phyloP scores from a whole-genome alignment of 2,888 invertebrate species.

The Melanotus villosus region DNA sequence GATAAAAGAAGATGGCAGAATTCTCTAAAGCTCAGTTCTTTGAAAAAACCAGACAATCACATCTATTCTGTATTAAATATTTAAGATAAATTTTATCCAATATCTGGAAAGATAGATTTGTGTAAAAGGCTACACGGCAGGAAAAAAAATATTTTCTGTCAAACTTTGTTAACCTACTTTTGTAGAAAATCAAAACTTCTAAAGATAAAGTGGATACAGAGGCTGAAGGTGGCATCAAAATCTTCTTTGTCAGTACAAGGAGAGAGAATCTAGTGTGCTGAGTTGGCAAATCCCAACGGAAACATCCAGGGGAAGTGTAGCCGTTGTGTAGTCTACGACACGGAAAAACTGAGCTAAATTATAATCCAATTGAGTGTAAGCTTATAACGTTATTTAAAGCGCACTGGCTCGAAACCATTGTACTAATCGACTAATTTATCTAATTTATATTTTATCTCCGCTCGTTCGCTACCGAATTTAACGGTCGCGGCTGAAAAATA shows the following conservation, averaged over 20 bases:
- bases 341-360: constrained; percentile 18
- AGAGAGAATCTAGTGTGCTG: constrained; percentile 18
- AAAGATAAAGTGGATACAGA: neutral
- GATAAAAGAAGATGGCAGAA: too few relatives aligned
- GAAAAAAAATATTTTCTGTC: constrained; percentile 14
- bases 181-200: constrained; percentile 6
- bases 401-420: constrained; percentile 5
- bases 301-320: neutral
- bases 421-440: constrained; percentile 23
- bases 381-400: constrained; percentile 13
- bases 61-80: neutral
- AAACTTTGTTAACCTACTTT: constrained; percentile 23
- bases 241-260: constrained; percentile 5
- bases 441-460: constrained; percentile 22
- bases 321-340: neutral
- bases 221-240: constrained; percentile 6
- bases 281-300: constrained; percentile 15
- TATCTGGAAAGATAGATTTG: neutral
- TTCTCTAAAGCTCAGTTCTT: too few relatives aligned
- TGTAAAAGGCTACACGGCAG: neutral
- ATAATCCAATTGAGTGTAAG: constrained; percentile 27
- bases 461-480: constrained; percentile 16
- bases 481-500: constrained; percentile 17
- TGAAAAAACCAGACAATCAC: too few relatives aligned
- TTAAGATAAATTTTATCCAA: constrained; percentile 2